Evolutionary conservation across 2,888 invertebrate genomes (phyloP), one percentile per base, ranked within the genome.

Genomic region (Rambutsinella grinnellia): DNA sequence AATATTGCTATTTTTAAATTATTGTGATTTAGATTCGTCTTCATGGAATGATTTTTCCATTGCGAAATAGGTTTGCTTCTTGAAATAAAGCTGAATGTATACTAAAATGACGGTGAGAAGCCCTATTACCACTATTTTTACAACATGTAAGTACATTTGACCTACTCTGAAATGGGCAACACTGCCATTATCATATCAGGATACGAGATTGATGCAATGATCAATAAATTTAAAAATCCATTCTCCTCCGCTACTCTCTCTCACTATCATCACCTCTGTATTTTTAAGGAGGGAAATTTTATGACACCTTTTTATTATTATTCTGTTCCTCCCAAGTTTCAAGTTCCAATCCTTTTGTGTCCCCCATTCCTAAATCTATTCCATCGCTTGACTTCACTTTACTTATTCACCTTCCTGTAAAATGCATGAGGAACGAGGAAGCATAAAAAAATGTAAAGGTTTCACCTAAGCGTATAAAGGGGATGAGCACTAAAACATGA

Each of bases 401-500:
- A 5, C 36, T 36, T 36, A 36, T 36, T 36, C 62, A 57, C 63
- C 44, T 69, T 68, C 27, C 27, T 60, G 57, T 19, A 57, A 54
- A 26, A 63, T 57, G 63, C 47, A 23, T 23, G 23, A 8, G 8
- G 10, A 17, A 19, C 53, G 23, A 36, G 36, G 6, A 36, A 36
- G 36, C 36, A 36, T 36, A 36, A 36, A 36, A 36, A 36, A 36
- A 36, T 13, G 36, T 5, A 36, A 36, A 36, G 13, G 36, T 8
- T 36, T 36, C 13, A 8, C n/a, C n/a, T n/a, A 36, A 36, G 36
- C n/a, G 36, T 8, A 36, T 8, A 36, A 36, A 36, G 36, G 36
- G 36, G 36, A 36, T 36, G 36, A 36, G 36, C 36, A 36, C 36
- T 36, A 36, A n/a, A n/a, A n/a, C 36, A 36, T 36, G 36, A 36